Conservation (phyloP, 2,888 invertebrate species). For the Harmothoe impar region DNA sequence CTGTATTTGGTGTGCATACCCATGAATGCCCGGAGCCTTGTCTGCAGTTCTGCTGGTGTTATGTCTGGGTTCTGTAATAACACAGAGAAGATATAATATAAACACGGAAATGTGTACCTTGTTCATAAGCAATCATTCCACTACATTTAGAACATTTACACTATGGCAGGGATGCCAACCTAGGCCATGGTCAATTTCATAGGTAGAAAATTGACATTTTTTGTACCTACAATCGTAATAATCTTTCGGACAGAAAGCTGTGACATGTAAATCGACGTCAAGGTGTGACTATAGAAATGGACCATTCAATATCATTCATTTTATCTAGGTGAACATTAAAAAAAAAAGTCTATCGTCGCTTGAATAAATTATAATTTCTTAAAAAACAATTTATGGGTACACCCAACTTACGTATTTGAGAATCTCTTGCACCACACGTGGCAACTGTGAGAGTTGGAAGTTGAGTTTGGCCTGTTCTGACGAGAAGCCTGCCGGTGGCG, state of each 20-base stretch:
- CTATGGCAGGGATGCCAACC: too few species aligned
- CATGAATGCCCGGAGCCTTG: constrained; percentile 70
- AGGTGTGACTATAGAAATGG: too few species aligned
- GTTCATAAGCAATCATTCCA: background rate
- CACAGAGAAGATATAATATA: background rate
- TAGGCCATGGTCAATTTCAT: too few species aligned
- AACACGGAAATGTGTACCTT: background rate
- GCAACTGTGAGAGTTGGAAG: constrained; percentile 70
- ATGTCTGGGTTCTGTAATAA: constrained; percentile 69
- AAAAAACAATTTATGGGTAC: too few species aligned
- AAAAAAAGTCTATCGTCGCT: too few species aligned
- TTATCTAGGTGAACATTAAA: too few species aligned
- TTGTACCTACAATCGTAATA: too few species aligned
- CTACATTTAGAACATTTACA: background rate
- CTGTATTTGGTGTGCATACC: constrained; percentile 68
- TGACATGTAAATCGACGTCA: too few species aligned
- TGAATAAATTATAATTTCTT: too few species aligned
- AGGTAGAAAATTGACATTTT: too few species aligned
- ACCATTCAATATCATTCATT: too few species aligned
- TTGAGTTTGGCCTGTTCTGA: constrained; percentile 57
- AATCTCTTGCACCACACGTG: constrained; percentile 71
- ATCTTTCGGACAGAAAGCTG: too few species aligned
- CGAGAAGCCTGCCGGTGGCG: constrained; percentile 5
- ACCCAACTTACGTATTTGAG: constrained; percentile 70
- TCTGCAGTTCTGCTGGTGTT: constrained; percentile 67